Base-by-base conservation (phyloP, 2,113 vertebrate genomes). In the Helogale parvula region DNA sequence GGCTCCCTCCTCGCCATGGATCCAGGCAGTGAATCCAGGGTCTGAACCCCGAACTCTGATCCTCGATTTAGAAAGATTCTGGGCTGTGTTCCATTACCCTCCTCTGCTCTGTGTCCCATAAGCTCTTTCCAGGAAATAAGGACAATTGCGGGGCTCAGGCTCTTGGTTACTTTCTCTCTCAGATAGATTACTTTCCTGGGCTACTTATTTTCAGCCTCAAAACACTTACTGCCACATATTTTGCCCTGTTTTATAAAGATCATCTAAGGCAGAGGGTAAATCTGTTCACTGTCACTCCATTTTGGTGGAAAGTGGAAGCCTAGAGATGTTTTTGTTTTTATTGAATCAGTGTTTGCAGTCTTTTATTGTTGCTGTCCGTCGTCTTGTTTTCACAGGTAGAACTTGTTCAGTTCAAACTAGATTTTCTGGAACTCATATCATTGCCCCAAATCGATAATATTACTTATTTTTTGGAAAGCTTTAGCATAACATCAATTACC, bases 141-240 rank as follows among this genome's bases (percentile, higher is more conserved):
- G 21, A 23, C 29, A 60, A 0, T 0, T 66, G 10, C n/a, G 41
- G 14, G 16, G 4, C 15, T 79, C 41, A 1, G 47, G 66, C 5
- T 9, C 6, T 15, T 38, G 14, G 16, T 65, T 31, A 8, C 9
- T 52, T 60, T 72, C n/a, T 88, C 33, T 47, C n/a, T 17, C 12
- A 10, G 41, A 6, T 57, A 14, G 41, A 6, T 57, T 52, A 10
- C 13, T 2, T 7, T 11, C 68, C 16, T 74, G 14, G 31, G 9
- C 3, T 41, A 23, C 25, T 63, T 52, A 2, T 41, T 25, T 63
- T 31, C 52, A 79, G 13, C 31, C 23, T 47, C 45, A 38, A 66
- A 85, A 57, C 1, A 7, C 19, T 41, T 47, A 5, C 16, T 60
- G 7, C 29, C 27, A 5, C 35, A 11, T 7, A 4, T 47, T 38